Base-by-base conservation (phyloP, 2,797 vertebrate species). In the Australoheros facetus region DNA sequence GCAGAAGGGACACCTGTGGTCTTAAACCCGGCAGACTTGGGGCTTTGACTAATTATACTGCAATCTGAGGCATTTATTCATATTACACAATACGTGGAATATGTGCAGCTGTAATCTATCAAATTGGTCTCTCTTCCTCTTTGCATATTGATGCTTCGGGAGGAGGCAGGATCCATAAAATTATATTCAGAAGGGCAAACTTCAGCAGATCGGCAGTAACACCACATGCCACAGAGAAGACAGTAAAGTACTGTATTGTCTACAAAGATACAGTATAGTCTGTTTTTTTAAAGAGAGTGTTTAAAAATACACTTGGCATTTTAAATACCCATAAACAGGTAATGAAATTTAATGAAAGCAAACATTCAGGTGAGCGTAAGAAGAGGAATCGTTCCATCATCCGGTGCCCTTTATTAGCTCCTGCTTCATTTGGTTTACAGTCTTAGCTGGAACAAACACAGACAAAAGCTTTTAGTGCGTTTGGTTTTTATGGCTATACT, bases 31-130 rank as follows among this genome's bases (percentile, higher is more conserved):
- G 73, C 81, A 87, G 71, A 83, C 71, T 70, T 73, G 57, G 21
- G 57, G 39, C 39, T 89, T 70, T 78, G 66, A 81, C 75, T 82
- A 88, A 88, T 75, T 83, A 54, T 57, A 55, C 59, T 56, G 71
- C 75, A 83, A 56, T 85, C 81, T 77, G 30, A 81, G 59, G 64
- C 74, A 83, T 88, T 85, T 84, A 82, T 83, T 80, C 70, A 77
- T 42, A 77, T 78, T 76, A 83, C 19, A 55, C 71, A 81, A 74
- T 73, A 88, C 13, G 69, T 75, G 71, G 58, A 85, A 73, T 70
- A 72, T 75, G 59, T 58, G 78, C 75, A 73, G 59, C 56, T 69
- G 69, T 75, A 77, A 87, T 88, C 80, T 69, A 77, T 87, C 78
- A 78, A 81, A 55, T 78, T 56, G 28, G 73, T 82, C 34, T 66